Evolutionary conservation across 2,888 invertebrate species (phyloP).

Genomic region (Monoplex corrugatus): DNA sequence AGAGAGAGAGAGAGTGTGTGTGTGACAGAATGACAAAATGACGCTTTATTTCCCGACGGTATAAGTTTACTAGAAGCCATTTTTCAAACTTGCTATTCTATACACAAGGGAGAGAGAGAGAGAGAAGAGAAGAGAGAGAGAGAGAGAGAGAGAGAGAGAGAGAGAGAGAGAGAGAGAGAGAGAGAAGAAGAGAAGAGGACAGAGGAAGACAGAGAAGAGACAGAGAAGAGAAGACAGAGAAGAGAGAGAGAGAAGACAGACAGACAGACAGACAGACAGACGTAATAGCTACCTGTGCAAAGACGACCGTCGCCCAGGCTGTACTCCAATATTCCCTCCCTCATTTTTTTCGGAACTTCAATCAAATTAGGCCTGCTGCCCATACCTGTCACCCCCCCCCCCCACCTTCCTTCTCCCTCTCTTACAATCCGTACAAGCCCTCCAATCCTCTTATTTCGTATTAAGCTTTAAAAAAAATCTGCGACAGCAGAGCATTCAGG

Average conservation of each 20-base stretch:
- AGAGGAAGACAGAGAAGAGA: not conserved
- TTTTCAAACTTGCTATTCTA: no score
- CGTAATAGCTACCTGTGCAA: not conserved
- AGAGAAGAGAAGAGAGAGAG: no score
- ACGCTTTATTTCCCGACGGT: no score
- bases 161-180: not conserved
- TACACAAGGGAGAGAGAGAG: no score
- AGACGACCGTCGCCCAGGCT: not conserved
- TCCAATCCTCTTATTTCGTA: not conserved
- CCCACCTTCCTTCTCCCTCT: no score
- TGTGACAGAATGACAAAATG: no score
- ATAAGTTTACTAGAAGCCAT: no score
- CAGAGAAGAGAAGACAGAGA: not conserved
- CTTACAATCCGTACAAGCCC: not conserved
- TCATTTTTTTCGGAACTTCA: not conserved
- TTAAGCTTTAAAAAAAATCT: no score
- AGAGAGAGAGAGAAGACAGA: not conserved
- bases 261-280: constrained; percentile 20
- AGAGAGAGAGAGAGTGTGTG: no score
- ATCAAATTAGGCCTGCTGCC: no score
- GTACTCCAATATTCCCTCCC: not conserved
- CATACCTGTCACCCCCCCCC: no score
- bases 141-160: not conserved
- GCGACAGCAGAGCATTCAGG: no score
- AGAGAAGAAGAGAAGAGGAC: not conserved